A percentile compares a stretch with the other conserved stretches of the same genome.
phyloP scores from a whole-genome alignment of 2,888 invertebrate genomes.

The Liodrosophila aerea region DNA sequence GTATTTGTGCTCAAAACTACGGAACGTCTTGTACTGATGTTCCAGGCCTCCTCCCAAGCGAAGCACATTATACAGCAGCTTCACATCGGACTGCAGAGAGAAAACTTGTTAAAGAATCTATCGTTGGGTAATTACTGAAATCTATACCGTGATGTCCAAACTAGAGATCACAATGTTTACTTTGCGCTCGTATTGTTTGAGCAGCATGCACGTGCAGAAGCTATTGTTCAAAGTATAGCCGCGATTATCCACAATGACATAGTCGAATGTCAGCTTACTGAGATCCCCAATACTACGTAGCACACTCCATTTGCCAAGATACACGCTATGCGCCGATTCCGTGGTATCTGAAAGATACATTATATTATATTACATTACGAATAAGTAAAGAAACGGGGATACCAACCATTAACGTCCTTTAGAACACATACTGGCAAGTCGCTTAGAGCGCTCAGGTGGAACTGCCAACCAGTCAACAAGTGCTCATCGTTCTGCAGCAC shows the following conservation, averaged over 20 bases:
- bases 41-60: conserved; percentile 80
- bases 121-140: neutral
- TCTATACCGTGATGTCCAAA: conserved; percentile 79
- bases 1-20: conserved; percentile 76
- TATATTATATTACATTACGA: neutral
- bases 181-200: conserved; percentile 79
- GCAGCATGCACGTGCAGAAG: conserved; percentile 79
- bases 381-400: neutral
- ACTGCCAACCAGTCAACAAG: conserved; percentile 78
- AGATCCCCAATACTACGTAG: conserved; percentile 77
- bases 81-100: conserved; percentile 75
- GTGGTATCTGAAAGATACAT: conserved; percentile 63
- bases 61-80: conserved; percentile 77
- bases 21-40: conserved; percentile 62
- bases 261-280: conserved; percentile 77
- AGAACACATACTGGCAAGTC: conserved; percentile 70
- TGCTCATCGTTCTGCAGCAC: conserved; percentile 79
- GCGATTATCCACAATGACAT: conserved; percentile 79
- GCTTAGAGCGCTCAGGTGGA: conserved; percentile 78
- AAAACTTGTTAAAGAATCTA: neutral
- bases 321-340: conserved; percentile 72
- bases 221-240: conserved; percentile 78
- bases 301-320: conserved; percentile 79
- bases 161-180: conserved; percentile 80
- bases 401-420: conserved; percentile 67